These are phyloP conservation scores for Helobdella robusta DNA, from an alignment of 2,888 invertebrate genomes.

Conservation along the genomic window DNA sequence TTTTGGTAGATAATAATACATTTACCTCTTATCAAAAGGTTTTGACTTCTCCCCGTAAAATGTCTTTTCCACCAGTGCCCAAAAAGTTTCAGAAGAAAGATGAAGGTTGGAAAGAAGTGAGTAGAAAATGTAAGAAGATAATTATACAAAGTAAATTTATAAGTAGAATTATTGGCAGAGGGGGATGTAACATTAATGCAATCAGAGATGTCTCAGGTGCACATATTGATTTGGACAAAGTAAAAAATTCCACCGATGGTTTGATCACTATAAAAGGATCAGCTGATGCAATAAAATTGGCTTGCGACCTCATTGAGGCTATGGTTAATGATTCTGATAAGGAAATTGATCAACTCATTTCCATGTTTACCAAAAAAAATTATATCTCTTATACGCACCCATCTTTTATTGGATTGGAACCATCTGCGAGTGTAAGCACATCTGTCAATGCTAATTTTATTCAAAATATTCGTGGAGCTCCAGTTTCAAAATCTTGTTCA, in stretches of 20 bases:
- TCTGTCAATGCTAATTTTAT: too few relatives aligned
- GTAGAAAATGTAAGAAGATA: conserved; percentile 71
- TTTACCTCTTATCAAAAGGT: too few relatives aligned
- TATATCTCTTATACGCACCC: conserved; percentile 25
- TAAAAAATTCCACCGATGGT: conserved; percentile 56
- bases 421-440: too few relatives aligned
- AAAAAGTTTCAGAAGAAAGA: conserved; percentile 46
- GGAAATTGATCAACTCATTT: conserved; percentile 41
- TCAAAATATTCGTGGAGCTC: too few relatives aligned
- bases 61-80: too few relatives aligned
- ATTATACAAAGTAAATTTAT: conserved; percentile 88
- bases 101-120: conserved; percentile 95
- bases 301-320: conserved; percentile 76
- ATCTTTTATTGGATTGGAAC: too few relatives aligned
- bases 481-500: too few relatives aligned
- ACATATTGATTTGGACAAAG: conserved; percentile 95
- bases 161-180: conserved; percentile 90
- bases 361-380: conserved; percentile 27
- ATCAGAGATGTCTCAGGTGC: conserved; percentile 92
- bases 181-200: conserved; percentile 94
- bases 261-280: conserved; percentile 92
- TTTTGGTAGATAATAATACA: too few relatives aligned
- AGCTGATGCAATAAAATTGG: conserved; percentile 81
- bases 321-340: conserved; percentile 85
- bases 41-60: too few relatives aligned